Evolutionary conservation across 2,888 invertebrate genomes (phyloP), one percentile per base, ranked within the genome.

Genomic region (Temnothorax ravouxi): DNA sequence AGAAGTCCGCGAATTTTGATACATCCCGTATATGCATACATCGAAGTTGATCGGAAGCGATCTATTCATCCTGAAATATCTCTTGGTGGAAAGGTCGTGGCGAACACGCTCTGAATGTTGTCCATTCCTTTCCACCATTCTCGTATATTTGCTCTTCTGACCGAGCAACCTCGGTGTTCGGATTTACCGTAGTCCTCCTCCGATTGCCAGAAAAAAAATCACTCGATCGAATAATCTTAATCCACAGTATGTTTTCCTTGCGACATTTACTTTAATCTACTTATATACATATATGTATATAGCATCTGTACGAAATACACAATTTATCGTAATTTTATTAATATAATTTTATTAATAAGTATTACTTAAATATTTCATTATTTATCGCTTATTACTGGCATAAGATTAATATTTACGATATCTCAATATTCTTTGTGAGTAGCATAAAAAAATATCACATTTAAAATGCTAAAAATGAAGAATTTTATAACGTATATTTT

Each of bases 161-260:
- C 86, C 77, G 67, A 72, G 72, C 59, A 59, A 80, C 72, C 75
- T 76, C 83, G 85, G 80, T 86, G 84, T 86, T 89, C 88, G 85
- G 72, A 87, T 87, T 88, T 87, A 50, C 25, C 71, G 82, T 84
- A 87, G 88, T 86, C 50, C 86, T 88, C 54, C 85, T 88, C 83
- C 83, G 84, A 80, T 85, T 82, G 84, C 83, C 64, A 83, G 77
- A 79, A 79, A 86, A 86, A 82, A 54, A 90, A 88, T 88, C 89
- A 90, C 83, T 91, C 91, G 88, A 84, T 89, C 90, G 91, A 86
- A 91, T 91, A 89, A 92, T 92, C 90, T 90, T 87, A 87, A 87
- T 85, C 85, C 9, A 15, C 83, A 85, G 81, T 85, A 80, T 71
- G 86, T 85, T 87, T 88, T 72, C 74, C 38, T 85, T 71, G 72